Base-by-base conservation (phyloP, 2,888 invertebrate genomes). In the Leptopterna dolabrata region DNA sequence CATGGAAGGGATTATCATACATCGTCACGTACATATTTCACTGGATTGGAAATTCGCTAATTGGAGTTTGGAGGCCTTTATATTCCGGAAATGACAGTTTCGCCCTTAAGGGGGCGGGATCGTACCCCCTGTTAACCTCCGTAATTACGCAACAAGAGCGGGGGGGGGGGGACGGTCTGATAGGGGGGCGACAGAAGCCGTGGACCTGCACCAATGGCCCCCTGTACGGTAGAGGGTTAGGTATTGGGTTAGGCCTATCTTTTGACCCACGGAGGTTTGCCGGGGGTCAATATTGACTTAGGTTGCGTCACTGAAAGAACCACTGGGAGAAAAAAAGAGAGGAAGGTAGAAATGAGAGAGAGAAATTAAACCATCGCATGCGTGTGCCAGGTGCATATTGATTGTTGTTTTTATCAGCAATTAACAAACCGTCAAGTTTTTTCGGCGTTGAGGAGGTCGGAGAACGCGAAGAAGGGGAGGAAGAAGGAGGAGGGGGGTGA, bases 301-400 rank as follows among this genome's bases (percentile, higher is more conserved):
- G 55, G 81, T 81, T 81, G 81, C 81, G 81, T 81, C 81, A 81
- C 81, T 63, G 24, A 63, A 63, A 9, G 24, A 63, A 24, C 24
- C 6, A 63, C 19, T 24, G 24, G 63, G 13, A 24, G 7, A 45
- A 78, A 43, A 47, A 45, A 14, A 45, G 19, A 36, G 76, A 19
- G 36, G 19, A 51, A n/a, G 81, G 16, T 30, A 36, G 55, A 30
- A 81, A 51, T 13, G 81, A 24, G 81, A 51, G 81, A 51, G 85
- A 85, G 85, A 85, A 85, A 73, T 85, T 85, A 85, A 85, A 73
- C 85, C 85, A 45, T 85, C 73, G 85, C 73, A 85, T 85, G 85
- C 85, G 85, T 85, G 85, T 55, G 85, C 76, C 76, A n/a, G 85
- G 85, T 85, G 85, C 85, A 85, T 85, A 85, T 85, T 85, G 85